These are phyloP conservation scores for Pantherophis vulpinus DNA, from an alignment of 2,797 vertebrate genomes.

Conservation along the genomic window DNA sequence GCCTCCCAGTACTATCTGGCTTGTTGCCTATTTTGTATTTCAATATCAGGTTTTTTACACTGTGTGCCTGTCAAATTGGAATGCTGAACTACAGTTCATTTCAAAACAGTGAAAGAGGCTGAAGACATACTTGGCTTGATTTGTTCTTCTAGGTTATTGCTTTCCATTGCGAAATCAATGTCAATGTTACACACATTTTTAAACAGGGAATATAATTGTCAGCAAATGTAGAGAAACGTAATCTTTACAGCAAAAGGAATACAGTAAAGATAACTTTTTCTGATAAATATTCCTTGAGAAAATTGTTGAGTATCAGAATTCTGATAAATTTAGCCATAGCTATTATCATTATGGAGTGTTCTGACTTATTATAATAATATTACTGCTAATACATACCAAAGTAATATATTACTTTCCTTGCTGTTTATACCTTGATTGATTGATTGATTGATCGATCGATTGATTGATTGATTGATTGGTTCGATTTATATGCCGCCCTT, in stretches of 20 bases:
- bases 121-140: neutral
- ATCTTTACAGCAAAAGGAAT: neutral
- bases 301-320: neutral
- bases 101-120: neutral
- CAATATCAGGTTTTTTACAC: neutral
- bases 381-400: neutral
- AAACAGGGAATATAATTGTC: neutral
- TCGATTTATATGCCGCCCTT: too few species aligned
- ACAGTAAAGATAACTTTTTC: neutral
- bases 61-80: neutral
- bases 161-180: neutral
- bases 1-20: neutral
- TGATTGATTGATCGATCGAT: too few species aligned
- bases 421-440: too few species aligned
- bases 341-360: neutral
- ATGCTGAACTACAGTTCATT: neutral
- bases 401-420: too few species aligned
- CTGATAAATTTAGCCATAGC: neutral
- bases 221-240: neutral
- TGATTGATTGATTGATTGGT: too few species aligned
- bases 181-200: neutral
- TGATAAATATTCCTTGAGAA: neutral
- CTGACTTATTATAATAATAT: neutral
- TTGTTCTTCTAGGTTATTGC: neutral
- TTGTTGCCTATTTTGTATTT: neutral